A percentile compares a stretch with the other conserved stretches of the same genome.
These are phyloP conservation scores for Drosophila koepferae DNA, from an alignment of 2,888 invertebrate genomes.

Conservation along the genomic window DNA sequence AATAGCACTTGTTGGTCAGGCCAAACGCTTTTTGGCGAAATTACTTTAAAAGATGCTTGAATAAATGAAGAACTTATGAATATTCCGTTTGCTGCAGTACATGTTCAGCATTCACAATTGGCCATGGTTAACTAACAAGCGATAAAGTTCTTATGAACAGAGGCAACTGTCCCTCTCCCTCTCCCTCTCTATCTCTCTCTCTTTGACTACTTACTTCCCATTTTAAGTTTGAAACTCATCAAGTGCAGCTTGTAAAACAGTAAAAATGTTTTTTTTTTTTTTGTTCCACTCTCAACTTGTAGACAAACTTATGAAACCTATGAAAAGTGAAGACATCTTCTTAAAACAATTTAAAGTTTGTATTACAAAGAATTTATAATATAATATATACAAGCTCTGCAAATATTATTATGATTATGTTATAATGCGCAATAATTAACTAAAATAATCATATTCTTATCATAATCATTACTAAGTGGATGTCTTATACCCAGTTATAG, in stretches of 20 bases:
- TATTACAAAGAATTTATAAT: not conserved
- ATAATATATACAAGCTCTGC: not conserved
- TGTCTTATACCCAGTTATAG: not conserved
- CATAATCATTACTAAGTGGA: not conserved
- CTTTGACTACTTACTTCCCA: not conserved
- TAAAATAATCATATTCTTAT: not conserved
- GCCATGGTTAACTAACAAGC: not conserved
- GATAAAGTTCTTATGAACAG: not conserved
- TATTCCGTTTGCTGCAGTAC: conserved; percentile 22
- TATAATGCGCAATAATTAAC: not conserved
- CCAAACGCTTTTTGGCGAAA: conserved; percentile 14
- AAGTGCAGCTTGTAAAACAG: not conserved
- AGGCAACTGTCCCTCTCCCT: too few species aligned
- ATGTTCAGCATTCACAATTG: conserved; percentile 21
- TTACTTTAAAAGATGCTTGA: conserved; percentile 33
- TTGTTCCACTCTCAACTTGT: not conserved
- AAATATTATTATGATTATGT: too few species aligned
- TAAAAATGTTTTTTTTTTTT: not conserved
- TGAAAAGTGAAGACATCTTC: not conserved
- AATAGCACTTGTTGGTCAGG: conserved; percentile 61
- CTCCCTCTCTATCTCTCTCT: not conserved
- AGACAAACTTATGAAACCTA: not conserved
- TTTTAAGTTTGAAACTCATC: conserved; percentile 7
- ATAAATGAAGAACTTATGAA: conserved; percentile 48
- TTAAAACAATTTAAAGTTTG: conserved; percentile 7